Evolutionary conservation across 2,888 invertebrate species (phyloP).

Genomic region (Zhuqinia jingwanae): DNA sequence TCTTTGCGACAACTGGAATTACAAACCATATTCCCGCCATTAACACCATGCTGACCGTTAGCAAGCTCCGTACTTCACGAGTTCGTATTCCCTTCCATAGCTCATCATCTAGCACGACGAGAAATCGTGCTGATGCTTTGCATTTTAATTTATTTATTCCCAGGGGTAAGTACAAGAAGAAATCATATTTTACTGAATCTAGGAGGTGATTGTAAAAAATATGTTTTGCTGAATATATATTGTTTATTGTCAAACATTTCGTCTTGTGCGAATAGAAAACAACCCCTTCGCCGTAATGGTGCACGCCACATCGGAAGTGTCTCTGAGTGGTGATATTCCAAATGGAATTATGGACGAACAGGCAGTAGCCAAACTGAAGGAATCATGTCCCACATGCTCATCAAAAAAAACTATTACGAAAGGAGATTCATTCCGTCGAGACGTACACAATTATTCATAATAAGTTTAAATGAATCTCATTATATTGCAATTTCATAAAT

Average conservation of each 20-base stretch:
- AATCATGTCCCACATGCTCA: conserved; percentile 80
- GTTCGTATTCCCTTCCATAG: conserved; percentile 68
- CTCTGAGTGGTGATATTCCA: conserved; percentile 68
- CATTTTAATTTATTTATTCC: conserved; percentile 47
- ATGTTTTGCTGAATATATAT: no score
- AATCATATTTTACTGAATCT: no score
- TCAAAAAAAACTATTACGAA: conserved; percentile 80
- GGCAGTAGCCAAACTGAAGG: conserved; percentile 60
- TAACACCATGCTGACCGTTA: conserved; percentile 73
- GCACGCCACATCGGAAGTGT: conserved; percentile 74
- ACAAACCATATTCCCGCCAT: conserved; percentile 77
- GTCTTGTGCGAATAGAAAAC: conserved; percentile 39
- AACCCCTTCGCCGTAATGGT: conserved; percentile 69
- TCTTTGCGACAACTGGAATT: conserved; percentile 74
- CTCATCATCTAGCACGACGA: conserved; percentile 26
- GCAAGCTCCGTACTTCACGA: conserved; percentile 65
- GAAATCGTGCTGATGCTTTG: conserved; percentile 34
- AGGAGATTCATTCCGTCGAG: conserved; percentile 80
- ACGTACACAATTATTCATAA: no score
- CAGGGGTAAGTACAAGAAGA: conserved; percentile 6
- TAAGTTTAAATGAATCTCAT: no score
- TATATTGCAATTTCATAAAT: not conserved
- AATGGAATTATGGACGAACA: conserved; percentile 66
- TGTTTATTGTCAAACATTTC: no score
- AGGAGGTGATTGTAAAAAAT: no score